Conservation (phyloP, 2,888 invertebrate genomes). For the Oxycera nigricornis region DNA sequence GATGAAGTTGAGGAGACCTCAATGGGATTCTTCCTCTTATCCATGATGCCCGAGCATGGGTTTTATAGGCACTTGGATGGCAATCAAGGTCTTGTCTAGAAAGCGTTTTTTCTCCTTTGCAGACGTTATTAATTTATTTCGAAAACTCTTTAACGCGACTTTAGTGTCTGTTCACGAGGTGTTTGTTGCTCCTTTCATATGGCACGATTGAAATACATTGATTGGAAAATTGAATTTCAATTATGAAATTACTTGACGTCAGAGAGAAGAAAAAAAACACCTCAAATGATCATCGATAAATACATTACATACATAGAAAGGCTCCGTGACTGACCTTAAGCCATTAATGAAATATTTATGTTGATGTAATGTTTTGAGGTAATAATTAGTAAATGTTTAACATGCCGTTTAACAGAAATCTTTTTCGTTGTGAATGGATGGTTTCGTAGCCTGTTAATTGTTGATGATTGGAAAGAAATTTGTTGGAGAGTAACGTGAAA, state of each 20-base stretch:
- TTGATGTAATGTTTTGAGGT: background rate
- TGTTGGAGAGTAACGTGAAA: no score
- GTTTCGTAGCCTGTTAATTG: no score
- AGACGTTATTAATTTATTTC: constrained; percentile 17
- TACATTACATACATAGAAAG: background rate
- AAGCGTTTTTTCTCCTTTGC: background rate
- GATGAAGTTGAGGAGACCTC: background rate
- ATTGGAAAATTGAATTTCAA: background rate
- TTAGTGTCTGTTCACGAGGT: background rate
- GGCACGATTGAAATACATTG: background rate
- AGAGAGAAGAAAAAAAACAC: background rate
- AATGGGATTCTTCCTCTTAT: background rate
- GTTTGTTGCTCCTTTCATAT: background rate
- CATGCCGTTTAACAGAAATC: no score
- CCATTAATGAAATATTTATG: background rate
- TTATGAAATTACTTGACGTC: constrained; percentile 4
- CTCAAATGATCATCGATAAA: background rate
- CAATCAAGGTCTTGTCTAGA: constrained; percentile 14
- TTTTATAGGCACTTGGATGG: background rate
- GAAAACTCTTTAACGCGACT: constrained; percentile 11
- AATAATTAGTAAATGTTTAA: background rate
- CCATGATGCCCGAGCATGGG: background rate
- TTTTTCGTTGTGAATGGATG: no score
- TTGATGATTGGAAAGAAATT: no score
- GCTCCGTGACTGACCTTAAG: background rate